Base-by-base conservation (phyloP, 2,113 vertebrate genomes). In the Salvelinus fontinalis region DNA sequence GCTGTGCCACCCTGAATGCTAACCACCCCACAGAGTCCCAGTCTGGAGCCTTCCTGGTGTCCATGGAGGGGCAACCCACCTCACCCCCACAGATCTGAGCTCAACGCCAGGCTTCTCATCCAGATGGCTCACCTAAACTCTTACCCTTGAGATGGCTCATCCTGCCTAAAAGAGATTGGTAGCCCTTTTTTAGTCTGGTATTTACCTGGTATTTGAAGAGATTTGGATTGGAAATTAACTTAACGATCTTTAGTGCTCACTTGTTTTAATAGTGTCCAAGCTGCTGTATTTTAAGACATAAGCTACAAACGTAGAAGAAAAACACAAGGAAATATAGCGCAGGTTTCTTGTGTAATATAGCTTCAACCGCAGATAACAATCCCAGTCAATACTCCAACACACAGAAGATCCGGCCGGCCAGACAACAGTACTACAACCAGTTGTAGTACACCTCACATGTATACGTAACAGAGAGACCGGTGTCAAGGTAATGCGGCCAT, bases 401-500 rank as follows among this genome's bases (percentile, higher is more conserved):
- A 54, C 13, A 69, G 27, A 69, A 18, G 11, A 77, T 57, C 14
- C 2, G 9, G n/a, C 18, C n/a, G 73, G 83, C 71, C 82, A 85
- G 77, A 1, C 51, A 18, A 16, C 39, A 44, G 39, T 11, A 14
- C 16, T 3, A 4, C 16, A 18, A 16, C 16, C 51, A 4, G 16
- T 18, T 54, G 51, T 62, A 8, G 59, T 62, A 24, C 20, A 6
- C n/a, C 7, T 62, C 59, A 62, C n/a, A 57, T 20, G 54, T 4
- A 57, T 6, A 20, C 14, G 1, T 13, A 62, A 22, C 24, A 3
- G 76, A 69, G 11, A 1, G 67, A 74, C 9, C 65, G 73, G 87
- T 85, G 87, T 83, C 89, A 86, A 24, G 73, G 86, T 82, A 83
- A 87, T 85, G 11, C 31, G 54, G 81, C 86, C 82, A 80, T 89